Evolutionary conservation across 2,888 invertebrate genomes (phyloP).

Genomic region (Thymelicus sylvestris): DNA sequence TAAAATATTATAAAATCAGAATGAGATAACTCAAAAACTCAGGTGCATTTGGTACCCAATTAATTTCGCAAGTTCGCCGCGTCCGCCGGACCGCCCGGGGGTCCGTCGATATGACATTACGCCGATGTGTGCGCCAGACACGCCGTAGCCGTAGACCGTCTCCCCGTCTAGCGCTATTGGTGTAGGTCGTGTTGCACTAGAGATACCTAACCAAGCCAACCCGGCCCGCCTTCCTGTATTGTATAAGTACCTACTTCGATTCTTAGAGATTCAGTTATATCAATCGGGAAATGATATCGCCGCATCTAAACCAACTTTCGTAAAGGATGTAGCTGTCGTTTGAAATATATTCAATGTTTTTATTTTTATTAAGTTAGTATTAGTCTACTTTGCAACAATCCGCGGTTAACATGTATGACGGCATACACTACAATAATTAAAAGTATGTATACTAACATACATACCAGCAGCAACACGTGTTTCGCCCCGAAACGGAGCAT

Average conservation of each 20-base stretch:
- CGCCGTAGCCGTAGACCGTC: background rate
- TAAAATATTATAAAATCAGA: too few relatives aligned
- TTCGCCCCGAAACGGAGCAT: too few relatives aligned
- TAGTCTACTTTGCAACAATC: too few relatives aligned
- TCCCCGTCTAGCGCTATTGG: conserved; percentile 5
- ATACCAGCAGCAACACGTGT: too few relatives aligned
- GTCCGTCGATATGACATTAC: conserved; percentile 6
- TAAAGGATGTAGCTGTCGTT: background rate
- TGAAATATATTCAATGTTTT: too few relatives aligned
- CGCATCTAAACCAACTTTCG: background rate
- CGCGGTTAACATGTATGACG: too few relatives aligned
- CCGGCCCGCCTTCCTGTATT: background rate
- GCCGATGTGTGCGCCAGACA: conserved; percentile 30
- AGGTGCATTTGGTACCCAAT: background rate
- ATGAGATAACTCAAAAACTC: background rate
- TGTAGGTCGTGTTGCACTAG: conserved; percentile 7
- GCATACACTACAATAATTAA: too few relatives aligned
- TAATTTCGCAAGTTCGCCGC: background rate
- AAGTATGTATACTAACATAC: too few relatives aligned
- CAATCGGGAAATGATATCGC: background rate
- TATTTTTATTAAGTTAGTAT: too few relatives aligned
- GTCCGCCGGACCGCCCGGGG: background rate
- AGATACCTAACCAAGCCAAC: background rate
- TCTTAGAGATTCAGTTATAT: background rate
- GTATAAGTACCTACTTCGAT: background rate